Percentiles rank a stretch among this genome's conserved stretches.
phyloP scores from a whole-genome alignment of 2,888 invertebrate species.

The Parasteatoda lunata region DNA sequence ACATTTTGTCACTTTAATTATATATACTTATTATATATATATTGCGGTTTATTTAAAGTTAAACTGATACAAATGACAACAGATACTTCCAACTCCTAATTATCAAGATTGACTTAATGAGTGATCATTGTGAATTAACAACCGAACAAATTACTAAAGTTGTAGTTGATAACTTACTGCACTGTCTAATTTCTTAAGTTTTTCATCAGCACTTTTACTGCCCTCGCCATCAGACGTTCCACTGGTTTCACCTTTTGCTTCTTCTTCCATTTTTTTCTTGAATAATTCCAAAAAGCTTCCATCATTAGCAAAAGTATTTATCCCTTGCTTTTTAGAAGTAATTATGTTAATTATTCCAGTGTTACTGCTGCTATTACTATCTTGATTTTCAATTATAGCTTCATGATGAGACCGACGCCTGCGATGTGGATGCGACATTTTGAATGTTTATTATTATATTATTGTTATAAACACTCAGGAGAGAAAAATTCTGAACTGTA shows the following conservation, averaged over 20 bases:
- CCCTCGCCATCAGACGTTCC: constrained; percentile 64
- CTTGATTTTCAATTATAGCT: constrained; percentile 32
- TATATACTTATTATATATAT: no score
- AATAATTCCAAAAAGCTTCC: constrained; percentile 68
- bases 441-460: background rate
- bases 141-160: no score
- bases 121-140: no score
- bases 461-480: no score
- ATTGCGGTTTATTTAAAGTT: no score
- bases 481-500: no score
- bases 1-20: no score
- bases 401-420: constrained; percentile 25
- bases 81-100: no score
- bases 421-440: constrained; percentile 43
- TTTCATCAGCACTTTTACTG: constrained; percentile 60
- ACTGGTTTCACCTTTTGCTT: constrained; percentile 53
- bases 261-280: constrained; percentile 69
- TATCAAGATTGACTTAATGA: no score
- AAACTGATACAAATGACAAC: no score
- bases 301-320: constrained; percentile 69
- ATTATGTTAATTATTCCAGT: constrained; percentile 64
- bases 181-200: constrained; percentile 53
- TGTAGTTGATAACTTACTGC: constrained; percentile 42
- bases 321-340: constrained; percentile 60
- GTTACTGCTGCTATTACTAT: constrained; percentile 60